Base-by-base conservation (phyloP, 2,888 invertebrate genomes). In the Himalopsyche anomala region DNA sequence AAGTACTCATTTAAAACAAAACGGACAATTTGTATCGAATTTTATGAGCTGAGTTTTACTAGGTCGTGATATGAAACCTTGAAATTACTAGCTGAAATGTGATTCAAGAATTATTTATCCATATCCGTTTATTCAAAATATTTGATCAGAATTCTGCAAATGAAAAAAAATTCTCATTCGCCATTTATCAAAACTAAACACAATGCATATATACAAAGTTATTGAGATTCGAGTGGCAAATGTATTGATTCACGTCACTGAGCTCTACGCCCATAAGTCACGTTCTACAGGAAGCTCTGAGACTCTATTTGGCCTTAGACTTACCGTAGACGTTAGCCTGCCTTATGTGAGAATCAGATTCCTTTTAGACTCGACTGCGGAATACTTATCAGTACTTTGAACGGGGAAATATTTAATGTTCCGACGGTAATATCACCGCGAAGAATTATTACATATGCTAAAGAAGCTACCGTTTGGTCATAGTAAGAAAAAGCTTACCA, bases 331-430 rank as follows among this genome's bases (percentile, higher is more conserved):
- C 84, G 84, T 83, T 82, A 85, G 83, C 69, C 84, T 45, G 62
- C 85, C 85, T 86, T 86, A 84, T 86, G 86, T 83, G 81, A 84
- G 83, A 84, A 85, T 88, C 88, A 88, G 88, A 88, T 88, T 88
- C 88, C 88, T 88, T 85, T 85, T 84, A 84, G 81, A 86, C 85
- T 85, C 81, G 83, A 83, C 86, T 54, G 79, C 81, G 84, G 88
- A 88, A 88, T 88, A 88, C 86, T 88, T 88, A 88, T 85, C 88
- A 87, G 85, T 83, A 86, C 85, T 86, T 56, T 69, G 88, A 85
- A 85, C 87, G 88, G 83, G 88, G 81, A 88, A 87, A 88, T 88
- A 88, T 87, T 87, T 87, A 87, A 87, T 84, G 87, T 81, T 84
- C 42, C 51, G 82, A 36, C 51, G 84, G 69, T 36, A 81, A 80